Evolutionary conservation across 2,888 invertebrate genomes (phyloP).

Genomic region (Pegoplata infirma): DNA sequence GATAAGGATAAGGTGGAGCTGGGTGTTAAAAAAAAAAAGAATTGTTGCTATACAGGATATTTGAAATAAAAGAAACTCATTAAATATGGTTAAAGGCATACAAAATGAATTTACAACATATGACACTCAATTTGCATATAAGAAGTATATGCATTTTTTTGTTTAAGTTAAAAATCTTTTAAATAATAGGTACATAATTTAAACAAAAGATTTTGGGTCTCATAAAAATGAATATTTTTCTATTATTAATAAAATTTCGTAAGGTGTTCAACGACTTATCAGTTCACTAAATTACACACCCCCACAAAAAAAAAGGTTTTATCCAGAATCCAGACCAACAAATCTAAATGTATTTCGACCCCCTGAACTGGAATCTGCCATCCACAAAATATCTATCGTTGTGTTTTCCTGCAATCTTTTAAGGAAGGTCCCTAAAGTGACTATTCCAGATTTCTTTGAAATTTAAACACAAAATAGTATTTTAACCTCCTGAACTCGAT

Average conservation of each 20-base stretch:
- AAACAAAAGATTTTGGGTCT: neutral
- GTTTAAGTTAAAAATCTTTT: neutral
- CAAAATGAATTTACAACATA: constrained; percentile 51
- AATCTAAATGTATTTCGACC: too few relatives aligned
- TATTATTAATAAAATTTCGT: neutral
- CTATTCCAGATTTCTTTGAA: too few relatives aligned
- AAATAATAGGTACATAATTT: too few relatives aligned
- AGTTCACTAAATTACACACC: neutral
- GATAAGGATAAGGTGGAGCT: neutral
- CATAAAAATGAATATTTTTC: neutral
- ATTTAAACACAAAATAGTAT: too few relatives aligned
- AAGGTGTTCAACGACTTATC: too few relatives aligned
- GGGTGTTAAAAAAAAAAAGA: constrained; percentile 28
- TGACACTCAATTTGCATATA: constrained; percentile 42
- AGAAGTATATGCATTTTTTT: constrained; percentile 12
- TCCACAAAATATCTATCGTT: too few relatives aligned
- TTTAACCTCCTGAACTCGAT: too few relatives aligned
- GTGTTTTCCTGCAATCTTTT: too few relatives aligned
- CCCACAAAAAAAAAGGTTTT: too few relatives aligned
- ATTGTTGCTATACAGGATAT: constrained; percentile 41
- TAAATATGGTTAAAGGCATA: constrained; percentile 59
- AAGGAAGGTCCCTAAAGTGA: too few relatives aligned
- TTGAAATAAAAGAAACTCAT: constrained; percentile 55
- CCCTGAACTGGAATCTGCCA: too few relatives aligned
- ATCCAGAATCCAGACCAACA: too few relatives aligned